These are phyloP conservation scores for Bruchidius siliquastri DNA, from an alignment of 2,888 invertebrate species.

Conservation along the genomic window DNA sequence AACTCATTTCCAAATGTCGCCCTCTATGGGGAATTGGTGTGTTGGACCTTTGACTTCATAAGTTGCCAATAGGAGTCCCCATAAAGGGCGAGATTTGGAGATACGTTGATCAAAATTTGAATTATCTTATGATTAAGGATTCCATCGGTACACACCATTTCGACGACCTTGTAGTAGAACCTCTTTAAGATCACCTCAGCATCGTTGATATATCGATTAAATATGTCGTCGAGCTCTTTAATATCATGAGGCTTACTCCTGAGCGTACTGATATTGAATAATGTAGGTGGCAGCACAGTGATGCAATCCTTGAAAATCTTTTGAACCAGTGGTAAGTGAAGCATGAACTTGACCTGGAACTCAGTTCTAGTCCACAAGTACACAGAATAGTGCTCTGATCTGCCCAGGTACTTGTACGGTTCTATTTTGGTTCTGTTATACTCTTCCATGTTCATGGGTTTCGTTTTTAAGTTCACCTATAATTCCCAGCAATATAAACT, in stretches of 20 bases:
- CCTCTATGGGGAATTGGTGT: too few relatives aligned
- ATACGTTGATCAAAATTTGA: too few relatives aligned
- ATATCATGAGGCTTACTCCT: slow-evolving; percentile 29
- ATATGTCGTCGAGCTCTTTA: slow-evolving; percentile 27
- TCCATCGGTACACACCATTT: slow-evolving; percentile 21
- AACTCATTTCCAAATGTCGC: too few relatives aligned
- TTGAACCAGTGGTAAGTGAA: slow-evolving; percentile 61
- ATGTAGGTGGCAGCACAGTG: slow-evolving; percentile 50
- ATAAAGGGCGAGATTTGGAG: too few relatives aligned
- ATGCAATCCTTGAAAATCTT: slow-evolving; percentile 55
- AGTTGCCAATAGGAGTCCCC: too few relatives aligned
- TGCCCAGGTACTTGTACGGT: slow-evolving; percentile 59
- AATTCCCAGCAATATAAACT: not conserved
- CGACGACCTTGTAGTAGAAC: slow-evolving; percentile 29
- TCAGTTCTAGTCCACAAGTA: slow-evolving; percentile 56
- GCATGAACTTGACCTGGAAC: slow-evolving; percentile 54
- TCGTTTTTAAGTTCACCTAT: slow-evolving; percentile 53
- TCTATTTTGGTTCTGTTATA: slow-evolving; percentile 49
- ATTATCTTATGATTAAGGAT: too few relatives aligned
- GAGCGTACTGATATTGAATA: slow-evolving; percentile 46
- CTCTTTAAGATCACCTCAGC: slow-evolving; percentile 26
- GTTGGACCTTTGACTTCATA: too few relatives aligned
- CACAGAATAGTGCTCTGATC: slow-evolving; percentile 55
- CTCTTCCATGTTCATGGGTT: slow-evolving; percentile 53
- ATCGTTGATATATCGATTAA: slow-evolving; percentile 27